Evolutionary conservation across 2,888 invertebrate species (phyloP), one percentile per base, ranked within the genome.

Genomic region (Phragmatobia fuliginosa): DNA sequence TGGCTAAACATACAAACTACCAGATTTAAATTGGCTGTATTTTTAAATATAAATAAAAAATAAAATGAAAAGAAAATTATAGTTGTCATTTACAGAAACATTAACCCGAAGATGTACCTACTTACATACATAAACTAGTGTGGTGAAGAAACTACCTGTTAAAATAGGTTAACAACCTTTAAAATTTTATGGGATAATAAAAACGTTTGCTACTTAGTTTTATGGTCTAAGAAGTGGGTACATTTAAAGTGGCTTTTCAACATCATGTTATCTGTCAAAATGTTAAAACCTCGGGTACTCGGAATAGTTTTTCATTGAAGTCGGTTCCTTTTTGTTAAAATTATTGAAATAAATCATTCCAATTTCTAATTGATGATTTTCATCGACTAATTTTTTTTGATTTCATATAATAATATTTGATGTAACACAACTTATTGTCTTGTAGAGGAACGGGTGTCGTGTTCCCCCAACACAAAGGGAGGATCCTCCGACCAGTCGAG

Each of bases 231-330:
- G 73, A 74, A 78, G 63, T 45, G 60, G 66, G 56, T 36, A 59
- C 63, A 69, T 66, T 72, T 74, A 74, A 45, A 71, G 64, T 21
- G 56, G 52, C 41, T 58, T 68, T 74, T 45, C 45, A 16, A 36
- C 56, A 58, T 67, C n/a, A 63, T 63, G 68, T 72, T 65, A 70
- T 83, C 79, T 85, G 81, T 79, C 82, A 78, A 65, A 77, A 58
- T 75, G 86, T 76, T 85, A 76, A 81, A 71, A 6, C 74, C 82
- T 82, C 81, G 78, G 83, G 83, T 85, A 87, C 85, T 83, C 85
- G 85, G 88, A 88, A 90, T 89, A 87, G 88, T 89, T 89, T 88
- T 85, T 87, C 84, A n/a, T n/a, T n/a, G n/a, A n/a, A n/a, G n/a
- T n/a, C n/a, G n/a, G n/a, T n/a, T n/a, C n/a, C n/a, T n/a, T n/a